Percentiles rank a stretch among this genome's conserved stretches.
Conservation (phyloP, 2,797 vertebrate genomes). For the Nyctibius grandis region DNA sequence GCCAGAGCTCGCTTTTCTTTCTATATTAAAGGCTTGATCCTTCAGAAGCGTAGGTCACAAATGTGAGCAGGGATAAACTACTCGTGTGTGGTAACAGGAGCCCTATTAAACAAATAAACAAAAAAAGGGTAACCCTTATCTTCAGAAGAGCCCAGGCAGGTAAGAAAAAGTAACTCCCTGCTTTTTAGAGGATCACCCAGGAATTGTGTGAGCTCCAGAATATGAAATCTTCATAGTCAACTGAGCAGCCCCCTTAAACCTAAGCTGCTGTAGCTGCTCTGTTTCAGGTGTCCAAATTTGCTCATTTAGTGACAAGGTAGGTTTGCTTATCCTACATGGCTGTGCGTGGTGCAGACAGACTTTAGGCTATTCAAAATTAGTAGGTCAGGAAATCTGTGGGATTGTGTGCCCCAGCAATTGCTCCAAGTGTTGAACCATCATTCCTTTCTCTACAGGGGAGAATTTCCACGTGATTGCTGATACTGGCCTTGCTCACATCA, state of each 20-base stretch:
- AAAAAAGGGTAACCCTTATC: neutral
- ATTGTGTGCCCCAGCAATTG: neutral
- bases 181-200: neutral
- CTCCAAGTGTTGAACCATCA: neutral
- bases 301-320: neutral
- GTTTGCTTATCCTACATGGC: neutral
- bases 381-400: neutral
- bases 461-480: neutral
- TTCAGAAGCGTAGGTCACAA: neutral
- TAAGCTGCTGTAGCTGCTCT: neutral
- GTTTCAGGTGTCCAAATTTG: neutral
- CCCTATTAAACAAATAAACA: neutral
- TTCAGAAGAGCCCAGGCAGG: neutral
- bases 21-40: neutral
- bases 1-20: neutral
- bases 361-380: neutral
- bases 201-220: neutral
- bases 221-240: accelerated
- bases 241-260: neutral
- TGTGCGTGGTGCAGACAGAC: neutral
- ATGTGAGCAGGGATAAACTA: neutral
- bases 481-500: neutral
- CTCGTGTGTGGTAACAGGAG: neutral
- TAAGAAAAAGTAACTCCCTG: neutral
- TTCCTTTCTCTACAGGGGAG: neutral